Base-by-base conservation (phyloP, 2,113 vertebrate species). In the Callospermophilus lateralis region DNA sequence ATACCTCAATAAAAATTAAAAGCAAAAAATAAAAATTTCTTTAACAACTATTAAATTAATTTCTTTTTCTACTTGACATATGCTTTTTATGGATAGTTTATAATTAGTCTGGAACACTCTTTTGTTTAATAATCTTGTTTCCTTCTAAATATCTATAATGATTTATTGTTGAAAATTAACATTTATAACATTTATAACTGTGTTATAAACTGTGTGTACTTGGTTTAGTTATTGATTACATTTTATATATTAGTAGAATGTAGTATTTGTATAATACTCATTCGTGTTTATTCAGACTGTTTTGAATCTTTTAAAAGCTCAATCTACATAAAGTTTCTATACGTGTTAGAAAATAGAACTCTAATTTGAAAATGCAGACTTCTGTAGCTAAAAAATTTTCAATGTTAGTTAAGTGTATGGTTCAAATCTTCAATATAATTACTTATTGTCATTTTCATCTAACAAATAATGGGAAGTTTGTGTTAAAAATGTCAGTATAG, bases 331-430 rank as follows among this genome's bases (percentile, higher is more conserved):
- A 51, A 67, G 17, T 67, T 90, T 48, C 63, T 8, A 10, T 63
- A 73, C 55, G 4, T 58, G 19, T 86, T 80, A 84, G 42, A 94
- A 95, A 94, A 74, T 88, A 22, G 68, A 74, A 85, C 74, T 26
- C 34, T 58, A 84, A 86, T 26, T 74, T 92, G 45, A 89, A 83
- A 17, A 45, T 37, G 17, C 20, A 84, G 53, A 24, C 34, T 8
- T 94, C 65, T 76, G 13, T 32, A 89, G 58, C 32, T 37, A 68
- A 4, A 34, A 10, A 63, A 42, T 80, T 28, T n/a, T 70, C 70
- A 93, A 84, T 73, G 10, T 24, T 80, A 79, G 16, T 45, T 67
- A 39, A 84, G 51, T 68, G 3, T 79, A 10, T 53, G 67, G 11
- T 63, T 92, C 39, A 89, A 26, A 68, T 48, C 3, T 68, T 89